These are phyloP conservation scores for Marronus borbonicus DNA, from an alignment of 2,888 invertebrate genomes.

Conservation along the genomic window DNA sequence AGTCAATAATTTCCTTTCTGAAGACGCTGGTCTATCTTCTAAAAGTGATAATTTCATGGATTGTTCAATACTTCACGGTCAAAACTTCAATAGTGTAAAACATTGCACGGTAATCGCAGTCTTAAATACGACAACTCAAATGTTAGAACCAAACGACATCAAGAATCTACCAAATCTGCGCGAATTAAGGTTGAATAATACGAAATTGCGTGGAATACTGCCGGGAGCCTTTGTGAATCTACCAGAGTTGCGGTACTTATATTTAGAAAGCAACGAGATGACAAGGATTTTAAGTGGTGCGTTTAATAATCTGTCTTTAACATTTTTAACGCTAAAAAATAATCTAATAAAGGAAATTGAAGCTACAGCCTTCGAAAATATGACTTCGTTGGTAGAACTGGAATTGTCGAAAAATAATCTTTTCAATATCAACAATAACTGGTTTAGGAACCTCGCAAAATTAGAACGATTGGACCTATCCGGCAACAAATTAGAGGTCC, in stretches of 20 bases:
- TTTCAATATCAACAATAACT: neutral
- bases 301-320: neutral
- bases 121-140: neutral
- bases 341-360: constrained; percentile 29
- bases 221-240: constrained; percentile 21
- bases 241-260: constrained; percentile 1
- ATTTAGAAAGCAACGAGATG: constrained; percentile 1
- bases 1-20: neutral
- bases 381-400: neutral
- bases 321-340: neutral
- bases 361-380: constrained; percentile 12
- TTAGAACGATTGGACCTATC: neutral
- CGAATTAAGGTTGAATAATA: constrained; percentile 10
- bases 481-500: neutral
- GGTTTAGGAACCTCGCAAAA: constrained; percentile 18
- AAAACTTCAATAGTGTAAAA: constrained; percentile 4
- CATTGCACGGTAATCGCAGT: constrained; percentile 11
- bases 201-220: neutral
- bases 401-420: constrained; percentile 21
- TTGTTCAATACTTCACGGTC: neutral
- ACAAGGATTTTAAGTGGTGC: neutral
- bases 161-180: constrained; percentile 19
- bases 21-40: neutral
- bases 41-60: neutral
- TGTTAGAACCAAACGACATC: constrained; percentile 16